These are phyloP conservation scores for Diarsia mendica DNA, from an alignment of 2,888 invertebrate species.

Conservation along the genomic window DNA sequence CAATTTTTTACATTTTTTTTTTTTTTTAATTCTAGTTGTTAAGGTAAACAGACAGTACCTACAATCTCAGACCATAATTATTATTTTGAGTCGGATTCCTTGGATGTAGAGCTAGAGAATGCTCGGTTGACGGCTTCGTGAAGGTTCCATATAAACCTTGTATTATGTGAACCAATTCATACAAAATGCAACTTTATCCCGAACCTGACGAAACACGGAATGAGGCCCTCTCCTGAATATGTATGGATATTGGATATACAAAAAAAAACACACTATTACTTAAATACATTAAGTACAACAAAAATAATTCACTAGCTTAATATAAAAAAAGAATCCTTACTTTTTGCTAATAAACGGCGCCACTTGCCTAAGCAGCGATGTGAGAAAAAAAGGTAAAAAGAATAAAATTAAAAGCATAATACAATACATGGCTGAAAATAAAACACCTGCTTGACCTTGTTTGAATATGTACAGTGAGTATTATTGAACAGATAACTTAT, in stretches of 20 bases:
- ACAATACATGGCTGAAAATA: conserved; percentile 18
- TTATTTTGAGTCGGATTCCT: too few species aligned
- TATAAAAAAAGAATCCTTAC: conserved; percentile 43
- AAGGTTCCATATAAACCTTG: too few species aligned
- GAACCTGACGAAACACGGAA: neutral
- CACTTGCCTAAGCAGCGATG: conserved; percentile 61
- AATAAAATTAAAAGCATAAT: conserved; percentile 43
- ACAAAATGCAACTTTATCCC: neutral
- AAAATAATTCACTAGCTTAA: conserved; percentile 12
- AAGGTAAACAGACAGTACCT: too few species aligned
- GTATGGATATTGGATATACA: neutral
- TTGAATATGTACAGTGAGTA: conserved; percentile 8
- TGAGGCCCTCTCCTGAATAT: neutral
- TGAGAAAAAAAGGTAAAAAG: conserved; percentile 25
- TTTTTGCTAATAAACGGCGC: conserved; percentile 59
- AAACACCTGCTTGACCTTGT: neutral
- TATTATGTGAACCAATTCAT: neutral
- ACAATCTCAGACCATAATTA: too few species aligned
- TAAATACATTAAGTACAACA: too few species aligned
- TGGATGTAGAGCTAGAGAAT: too few species aligned
- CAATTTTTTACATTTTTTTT: too few species aligned
- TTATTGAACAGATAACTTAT: conserved; percentile 18
- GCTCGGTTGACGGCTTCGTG: too few species aligned
- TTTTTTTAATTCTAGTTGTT: too few species aligned
- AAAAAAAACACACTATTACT: neutral